phyloP scores from a whole-genome alignment of 2,888 invertebrate species.

The Aphrophora alni region DNA sequence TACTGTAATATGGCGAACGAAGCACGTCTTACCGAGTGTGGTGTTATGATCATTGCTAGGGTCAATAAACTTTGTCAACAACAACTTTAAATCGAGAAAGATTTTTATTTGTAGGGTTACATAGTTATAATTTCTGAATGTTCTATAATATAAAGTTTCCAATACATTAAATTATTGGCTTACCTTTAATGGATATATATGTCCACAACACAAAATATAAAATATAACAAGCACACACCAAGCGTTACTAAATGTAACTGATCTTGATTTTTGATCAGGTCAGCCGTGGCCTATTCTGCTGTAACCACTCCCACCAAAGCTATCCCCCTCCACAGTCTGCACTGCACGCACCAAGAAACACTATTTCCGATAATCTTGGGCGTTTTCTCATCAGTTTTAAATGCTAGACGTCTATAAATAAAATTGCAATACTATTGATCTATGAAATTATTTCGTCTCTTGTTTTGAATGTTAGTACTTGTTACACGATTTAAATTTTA shows the following conservation, averaged over 20 bases:
- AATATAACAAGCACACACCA: neutral
- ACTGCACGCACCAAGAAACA: neutral
- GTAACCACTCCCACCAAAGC: neutral
- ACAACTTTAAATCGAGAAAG: too few species aligned
- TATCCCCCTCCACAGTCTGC: neutral
- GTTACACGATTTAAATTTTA: too few species aligned
- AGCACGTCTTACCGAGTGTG: too few species aligned
- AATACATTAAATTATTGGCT: too few species aligned
- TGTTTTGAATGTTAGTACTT: neutral
- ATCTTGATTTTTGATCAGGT: neutral
- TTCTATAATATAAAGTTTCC: too few species aligned
- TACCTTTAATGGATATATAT: neutral
- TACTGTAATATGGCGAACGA: too few species aligned
- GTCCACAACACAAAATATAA: neutral
- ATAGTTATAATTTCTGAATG: too few species aligned
- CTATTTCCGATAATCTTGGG: neutral
- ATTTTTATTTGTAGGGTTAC: too few species aligned
- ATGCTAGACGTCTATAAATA: neutral
- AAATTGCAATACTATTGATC: neutral
- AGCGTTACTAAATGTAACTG: neutral
- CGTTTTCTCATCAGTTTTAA: neutral
- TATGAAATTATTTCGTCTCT: neutral
- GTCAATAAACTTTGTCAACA: too few species aligned
- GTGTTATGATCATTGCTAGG: too few species aligned
- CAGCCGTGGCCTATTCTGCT: neutral